These are phyloP conservation scores for Panagrolaimus sp. DNA, from an alignment of 1,140 invertebrate species.

Conservation along the genomic window DNA sequence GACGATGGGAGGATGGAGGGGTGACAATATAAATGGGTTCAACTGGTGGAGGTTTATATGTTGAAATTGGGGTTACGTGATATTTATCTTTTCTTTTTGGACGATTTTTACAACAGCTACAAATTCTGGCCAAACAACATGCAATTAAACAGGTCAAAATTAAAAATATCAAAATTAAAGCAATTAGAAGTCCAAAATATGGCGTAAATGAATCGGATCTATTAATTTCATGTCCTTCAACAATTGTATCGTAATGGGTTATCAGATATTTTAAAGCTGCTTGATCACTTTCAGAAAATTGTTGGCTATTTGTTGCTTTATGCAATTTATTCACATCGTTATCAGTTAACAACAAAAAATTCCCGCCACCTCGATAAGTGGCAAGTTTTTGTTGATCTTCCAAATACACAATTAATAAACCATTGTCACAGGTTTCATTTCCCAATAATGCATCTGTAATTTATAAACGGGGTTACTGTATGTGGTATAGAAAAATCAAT, in stretches of 20 bases:
- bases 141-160: neutral
- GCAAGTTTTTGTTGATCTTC: constrained; percentile 13
- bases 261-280: neutral
- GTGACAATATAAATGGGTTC: neutral
- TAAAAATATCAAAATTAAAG: neutral
- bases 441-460: neutral
- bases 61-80: constrained; percentile 11
- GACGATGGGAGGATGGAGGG: neutral
- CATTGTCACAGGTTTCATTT: constrained; percentile 12
- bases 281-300: neutral
- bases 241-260: constrained; percentile 8
- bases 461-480: too few relatives aligned
- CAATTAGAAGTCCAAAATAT: constrained; percentile 10
- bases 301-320: neutral
- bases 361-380: neutral
- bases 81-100: constrained; percentile 17
- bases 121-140: neutral
- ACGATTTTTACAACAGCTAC: neutral
- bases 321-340: neutral
- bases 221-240: neutral
- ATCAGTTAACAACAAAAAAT: neutral
- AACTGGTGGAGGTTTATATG: neutral
- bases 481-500: too few relatives aligned
- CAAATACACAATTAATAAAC: neutral
- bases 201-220: neutral